Evolutionary conservation across 92 coral and sea anemone species (phyloP), one percentile per base, ranked within the genome.

Genomic region (Actinostola sp.): DNA sequence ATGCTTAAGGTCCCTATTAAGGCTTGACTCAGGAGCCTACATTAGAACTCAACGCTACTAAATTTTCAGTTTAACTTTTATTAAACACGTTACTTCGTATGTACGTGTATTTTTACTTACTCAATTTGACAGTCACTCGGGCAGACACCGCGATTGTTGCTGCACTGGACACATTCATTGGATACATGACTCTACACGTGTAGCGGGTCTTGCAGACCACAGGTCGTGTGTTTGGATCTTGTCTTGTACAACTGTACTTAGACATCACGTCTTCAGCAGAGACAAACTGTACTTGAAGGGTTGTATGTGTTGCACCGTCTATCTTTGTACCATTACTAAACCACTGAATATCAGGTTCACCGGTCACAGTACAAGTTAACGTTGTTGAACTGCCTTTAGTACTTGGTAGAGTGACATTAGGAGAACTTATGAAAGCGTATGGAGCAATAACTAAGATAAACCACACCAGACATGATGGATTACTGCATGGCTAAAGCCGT

Each of bases 261-360:
- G 73, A 13, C 0, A 52, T 39, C 16, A 67, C 50, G 31, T 67
- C 61, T 6, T 46, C 61, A 30, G 61, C 73, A 21, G 59, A 45
- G 36, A n/a, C 21, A 20, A 67, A 67, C 35, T 44, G 26, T 1
- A 67, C 59, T 34, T 17, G 42, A 10, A 67, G 42, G 14, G 38
- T 26, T 31, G 73, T 15, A 17, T 48, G 38, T 48, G 58, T 67
- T 12, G 61, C 59, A 67, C 57, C 25, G 52, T 3, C 19, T 42
- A 63, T 63, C 48, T n/a, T 63, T 20, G 48, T 41, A 2, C 48
- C 49, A 21, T 63, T 39, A 5, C 49, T 63, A 15, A 36, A 38
- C 69, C 69, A 63, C 48, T 63, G 69, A 21, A 63, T 23, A 36
- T 23, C 19, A 14, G 69, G 69, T 41, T 63, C 69, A 3, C 69